Base-by-base conservation (phyloP, 1,140 invertebrate genomes). In the Magallana angulata region DNA sequence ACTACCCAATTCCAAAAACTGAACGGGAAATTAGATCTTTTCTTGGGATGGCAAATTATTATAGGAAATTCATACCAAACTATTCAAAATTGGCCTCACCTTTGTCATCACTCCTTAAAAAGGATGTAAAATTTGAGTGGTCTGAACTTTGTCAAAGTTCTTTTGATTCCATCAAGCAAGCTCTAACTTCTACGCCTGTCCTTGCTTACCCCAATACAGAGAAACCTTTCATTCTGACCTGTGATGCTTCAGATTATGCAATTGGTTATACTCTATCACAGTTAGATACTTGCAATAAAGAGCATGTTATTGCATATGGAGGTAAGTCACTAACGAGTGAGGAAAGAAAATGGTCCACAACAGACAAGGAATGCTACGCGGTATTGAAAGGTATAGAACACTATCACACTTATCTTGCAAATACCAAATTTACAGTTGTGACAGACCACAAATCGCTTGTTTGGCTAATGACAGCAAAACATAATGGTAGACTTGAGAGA, bases 121-220 rank as follows among this genome's bases (percentile, higher is more conserved):
- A 88, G 60, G 68, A 82, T 30, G 58, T 60, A 12, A 86, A 64
- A 57, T 85, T 83, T 82, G 59, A 62, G 14, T 92, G 90, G 91
- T 85, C 89, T 36, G 60, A 85, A 12, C 62, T 82, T 16, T 91
- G 89, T 87, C 85, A 92, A 87, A 16, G 83, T n/a, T 80, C 91
- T 12, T 92, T 92, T 89, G 87, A 92, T 16, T 68, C 81, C 4
- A 80, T 93, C 11, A 93, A 93, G 89, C 64, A 81, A 14, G 58
- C 30, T 56, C 85, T 93, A n/a, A 87, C 87, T 36, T 82, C 86
- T 30, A 80, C 88, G 60, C 91, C 92, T 57, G 85, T 92, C 14
- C 85, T 92, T 1, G 85, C 87, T 7, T 91, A 87, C 57, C 92
- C 92, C 18, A 56, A 89, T 14, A 57, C 57, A 12, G 36, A 57